Evolutionary conservation across 1,140 invertebrate species (phyloP).

Genomic region (Trichonephila inaurata): DNA sequence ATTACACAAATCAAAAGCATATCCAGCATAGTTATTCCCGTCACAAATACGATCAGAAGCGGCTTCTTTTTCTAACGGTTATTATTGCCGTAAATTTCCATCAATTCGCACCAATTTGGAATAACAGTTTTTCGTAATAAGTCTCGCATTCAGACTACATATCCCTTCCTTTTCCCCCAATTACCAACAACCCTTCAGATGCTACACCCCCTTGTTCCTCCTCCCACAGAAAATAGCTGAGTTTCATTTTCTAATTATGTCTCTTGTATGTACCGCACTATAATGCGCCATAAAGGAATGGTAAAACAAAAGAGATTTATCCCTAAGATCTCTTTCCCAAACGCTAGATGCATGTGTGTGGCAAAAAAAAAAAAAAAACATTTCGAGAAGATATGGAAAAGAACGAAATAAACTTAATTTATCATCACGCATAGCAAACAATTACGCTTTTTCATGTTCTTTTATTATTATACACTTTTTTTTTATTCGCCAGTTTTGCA

Average conservation of each 20-base stretch:
- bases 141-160: background rate
- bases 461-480: background rate
- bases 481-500: background rate
- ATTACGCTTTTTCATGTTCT: constrained; percentile 1
- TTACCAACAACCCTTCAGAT: background rate
- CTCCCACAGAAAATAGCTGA: background rate
- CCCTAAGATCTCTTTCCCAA: background rate
- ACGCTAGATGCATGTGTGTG: background rate
- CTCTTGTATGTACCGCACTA: background rate
- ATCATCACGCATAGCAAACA: constrained; percentile 18
- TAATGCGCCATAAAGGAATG: background rate
- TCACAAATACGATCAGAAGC: constrained; percentile 1
- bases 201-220: background rate
- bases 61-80: constrained; percentile 4
- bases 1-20: constrained; percentile 35
- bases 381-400: background rate
- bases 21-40: background rate
- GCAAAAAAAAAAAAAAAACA: constrained; percentile 6
- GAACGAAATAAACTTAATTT: constrained; percentile 39
- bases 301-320: constrained; percentile 8
- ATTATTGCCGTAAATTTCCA: constrained; percentile 31
- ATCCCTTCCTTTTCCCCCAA: background rate
- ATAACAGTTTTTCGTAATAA: constrained; percentile 28
- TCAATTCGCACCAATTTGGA: constrained; percentile 18
- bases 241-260: constrained; percentile 36